Evolutionary conservation across 64 coral and sea anemone species (phyloP), one percentile per base, ranked within the genome.

Genomic region (Actinia tenebrosa): DNA sequence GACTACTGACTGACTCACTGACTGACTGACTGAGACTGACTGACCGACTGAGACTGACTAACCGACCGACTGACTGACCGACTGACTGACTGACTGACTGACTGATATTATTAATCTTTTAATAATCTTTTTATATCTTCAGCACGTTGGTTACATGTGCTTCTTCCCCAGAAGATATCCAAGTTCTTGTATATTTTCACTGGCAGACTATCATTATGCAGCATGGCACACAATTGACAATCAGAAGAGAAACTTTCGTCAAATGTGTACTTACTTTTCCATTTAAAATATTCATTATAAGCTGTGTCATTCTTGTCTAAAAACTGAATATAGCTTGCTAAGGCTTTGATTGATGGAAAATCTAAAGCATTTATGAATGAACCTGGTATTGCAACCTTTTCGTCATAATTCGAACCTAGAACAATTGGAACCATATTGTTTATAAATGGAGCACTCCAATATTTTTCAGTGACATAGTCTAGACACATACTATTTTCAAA

Each of bases 281-380:
- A 92, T 8, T 84, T 50, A 56, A 92, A 92, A 88, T 92, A 92
- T 64, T 92, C 91, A 43, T 92, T 92, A 37, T 92, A 92, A 17
- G 91, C 91, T 45, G 86, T 88, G 30, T 88, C 75, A 58, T 92
- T 92, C 56, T 43, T 83, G 87, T 92, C 86, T 26, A 92, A 60
- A 46, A 72, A 83, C 58, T 92, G 47, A 7, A 92, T 50, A 84
- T 92, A 88, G 4, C 30, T 43, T 17, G 86, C 60, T 4, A 92
- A 80, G 7, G 42, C 81, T 52, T 78, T 1, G 13, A 88, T 5
- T 27, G 78, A 63, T 8, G 86, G 37, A 56, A 92, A 92, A 10
- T 88, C 52, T 1, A 84, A 53, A 22, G 77, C 80, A 85, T 92
- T 82, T n/a, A 92, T 88, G 44, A 47, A 92, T 1, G 91, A 92